Base-by-base conservation (phyloP, 2,888 invertebrate genomes). In the Cacoxenus indagator region DNA sequence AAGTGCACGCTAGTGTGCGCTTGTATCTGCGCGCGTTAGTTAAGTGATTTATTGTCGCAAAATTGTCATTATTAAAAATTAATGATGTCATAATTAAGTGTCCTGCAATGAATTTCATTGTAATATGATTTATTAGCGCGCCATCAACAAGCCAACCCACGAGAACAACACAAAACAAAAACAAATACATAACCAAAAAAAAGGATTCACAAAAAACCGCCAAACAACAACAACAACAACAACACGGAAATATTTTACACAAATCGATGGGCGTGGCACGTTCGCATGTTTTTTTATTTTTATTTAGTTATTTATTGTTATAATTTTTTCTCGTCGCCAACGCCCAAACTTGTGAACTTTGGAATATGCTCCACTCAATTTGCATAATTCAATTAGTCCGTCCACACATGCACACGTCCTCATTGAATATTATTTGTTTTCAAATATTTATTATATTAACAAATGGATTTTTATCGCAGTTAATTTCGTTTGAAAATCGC, bases 41-140 rank as follows among this genome's bases (percentile, higher is more conserved):
- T 76, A 83, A 78, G 75, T 85, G 84, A 84, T 84, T 84, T 84
- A 85, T 85, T 83, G 81, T 78, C 76, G 77, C 75, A 82, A 82
- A 84, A 81, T 82, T 78, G 78, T 76, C 77, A 84, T 82, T 78
- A 83, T 83, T 81, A 82, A 77, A 81, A 83, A 81, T 81, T 83
- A 82, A 83, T 84, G 78, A 81, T 75, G 77, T 75, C 76, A 82
- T 79, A 81, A 83, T 82, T 78, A 83, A 81, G 76, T 77, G 76
- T 67, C 67, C 65, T 37, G 68, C 71, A 68, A 26, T 80, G 80
- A 78, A 78, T 74, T 78, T 78, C 74, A 82, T 82, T 79, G 82
- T 82, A 76, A 78, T 78, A 74, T 82, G 78, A 79, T 82, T 82
- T 80, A 79, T 51, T 11, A 6, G 17, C 76, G 78, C 67, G 73